Evolutionary conservation across 2,113 vertebrate species (phyloP), one percentile per base, ranked within the genome.

Genomic region (Scytalopus superciliaris): DNA sequence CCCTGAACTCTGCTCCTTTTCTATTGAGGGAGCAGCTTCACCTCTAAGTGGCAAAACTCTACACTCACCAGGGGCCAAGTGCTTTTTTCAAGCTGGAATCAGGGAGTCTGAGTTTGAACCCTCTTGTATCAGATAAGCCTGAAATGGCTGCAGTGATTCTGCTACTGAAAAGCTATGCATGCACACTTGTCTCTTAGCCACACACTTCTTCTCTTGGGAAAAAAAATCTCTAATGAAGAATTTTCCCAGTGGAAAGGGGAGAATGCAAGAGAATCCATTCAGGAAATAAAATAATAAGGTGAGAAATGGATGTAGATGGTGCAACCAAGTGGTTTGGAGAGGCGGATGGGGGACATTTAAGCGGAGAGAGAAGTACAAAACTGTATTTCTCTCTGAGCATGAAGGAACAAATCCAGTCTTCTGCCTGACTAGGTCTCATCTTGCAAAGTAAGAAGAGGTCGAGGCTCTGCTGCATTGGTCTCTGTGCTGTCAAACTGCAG

Each of bases 51-150:
- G 12, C 23, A 59, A 87, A 84, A 35, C 27, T 79, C 64, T 47
- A 3, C 25, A 23, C 10, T 23, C 12, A 19, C 6, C 0, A 0
- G 33, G 18, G 15, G 8, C 8, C 67, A 49, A 73, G 24, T 2
- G 3, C 31, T 59, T 94, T 63, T 64, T 70, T 44, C 30, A 55
- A 37, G 56, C 31, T 75, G 77, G 64, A 84, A 84, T 37, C 9
- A 10, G 1, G 10, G 42, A 40, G 2, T 63, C 13, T 55, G 75
- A 64, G 8, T 53, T 57, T 42, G 30, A 85, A 9, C 2, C 22
- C 7, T 57, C 5, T 52, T 49, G 14, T 24, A 13, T 37, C n/a
- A 69, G n/a, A 37, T 22, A 0, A 0, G 3, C 8, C 31, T 16
- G 49, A 52, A 24, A 19, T 25, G 40, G 24, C 19, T 62, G 31